A percentile compares a stretch with the other conserved stretches of the same genome.
Conservation (phyloP, 2,797 vertebrate species). For the Tapirus indicus region DNA sequence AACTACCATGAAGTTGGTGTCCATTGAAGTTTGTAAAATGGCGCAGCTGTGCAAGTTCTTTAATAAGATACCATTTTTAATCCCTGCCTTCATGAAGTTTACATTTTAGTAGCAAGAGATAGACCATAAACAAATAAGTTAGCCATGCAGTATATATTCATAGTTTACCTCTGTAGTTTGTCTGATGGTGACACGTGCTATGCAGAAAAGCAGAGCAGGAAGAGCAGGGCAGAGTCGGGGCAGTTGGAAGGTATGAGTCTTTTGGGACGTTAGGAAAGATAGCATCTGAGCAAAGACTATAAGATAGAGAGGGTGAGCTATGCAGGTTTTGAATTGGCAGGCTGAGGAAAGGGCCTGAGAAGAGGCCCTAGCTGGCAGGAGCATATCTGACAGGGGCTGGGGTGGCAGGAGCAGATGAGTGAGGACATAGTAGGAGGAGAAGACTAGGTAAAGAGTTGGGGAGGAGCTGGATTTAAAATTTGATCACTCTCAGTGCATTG, state of each 20-base stretch:
- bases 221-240: fast-evolving
- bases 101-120: not conserved
- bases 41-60: not conserved
- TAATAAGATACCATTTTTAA: not conserved
- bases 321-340: not conserved
- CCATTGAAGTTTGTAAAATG: not conserved
- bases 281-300: not conserved
- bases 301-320: not conserved
- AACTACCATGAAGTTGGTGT: not conserved
- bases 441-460: not conserved
- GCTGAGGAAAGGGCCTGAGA: not conserved
- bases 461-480: not conserved
- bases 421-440: not conserved
- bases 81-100: not conserved
- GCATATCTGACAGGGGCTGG: not conserved
- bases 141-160: not conserved
- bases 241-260: not conserved
- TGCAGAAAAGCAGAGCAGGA: not conserved
- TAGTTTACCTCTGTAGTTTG: not conserved
- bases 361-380: not conserved
- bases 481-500: not conserved
- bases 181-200: not conserved
- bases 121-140: not conserved
- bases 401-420: not conserved
- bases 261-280: not conserved